Conservation (phyloP, 2,797 vertebrate genomes). For the Tragopan temminckii region DNA sequence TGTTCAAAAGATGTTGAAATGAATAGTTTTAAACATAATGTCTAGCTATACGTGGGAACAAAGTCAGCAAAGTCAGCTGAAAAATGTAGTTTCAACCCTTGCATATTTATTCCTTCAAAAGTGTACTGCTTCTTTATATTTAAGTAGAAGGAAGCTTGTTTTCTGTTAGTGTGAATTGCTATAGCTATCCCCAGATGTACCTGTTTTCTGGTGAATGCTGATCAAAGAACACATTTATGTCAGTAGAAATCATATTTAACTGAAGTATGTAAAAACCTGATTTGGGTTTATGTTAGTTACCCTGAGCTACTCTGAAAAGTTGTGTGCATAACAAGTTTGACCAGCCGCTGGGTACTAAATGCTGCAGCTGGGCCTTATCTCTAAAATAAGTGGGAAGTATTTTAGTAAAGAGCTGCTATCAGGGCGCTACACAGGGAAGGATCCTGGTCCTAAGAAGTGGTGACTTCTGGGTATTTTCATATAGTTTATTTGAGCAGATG, state of each 20-base stretch:
- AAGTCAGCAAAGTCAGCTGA: background rate
- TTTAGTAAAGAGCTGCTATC: background rate
- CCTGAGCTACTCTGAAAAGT: background rate
- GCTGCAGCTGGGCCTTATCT: background rate
- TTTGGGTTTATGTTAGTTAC: background rate
- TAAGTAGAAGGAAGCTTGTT: background rate
- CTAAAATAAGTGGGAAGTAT: background rate
- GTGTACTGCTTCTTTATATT: background rate
- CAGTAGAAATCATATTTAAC: background rate
- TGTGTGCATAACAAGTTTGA: background rate
- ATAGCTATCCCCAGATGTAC: background rate
- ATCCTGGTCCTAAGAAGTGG: background rate
- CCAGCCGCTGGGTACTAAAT: background rate
- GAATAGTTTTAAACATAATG: background rate
- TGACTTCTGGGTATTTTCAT: background rate
- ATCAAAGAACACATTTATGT: background rate
- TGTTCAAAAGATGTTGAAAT: constrained; percentile 1
- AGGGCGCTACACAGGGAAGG: background rate
- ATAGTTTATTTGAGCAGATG: background rate
- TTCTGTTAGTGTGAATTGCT: background rate
- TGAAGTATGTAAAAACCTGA: background rate
- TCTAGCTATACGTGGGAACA: constrained; percentile 1
- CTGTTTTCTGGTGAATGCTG: background rate
- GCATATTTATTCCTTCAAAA: background rate
- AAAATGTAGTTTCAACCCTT: background rate